Evolutionary conservation across 2,797 vertebrate genomes (phyloP).

Genomic region (Momotus momota): DNA sequence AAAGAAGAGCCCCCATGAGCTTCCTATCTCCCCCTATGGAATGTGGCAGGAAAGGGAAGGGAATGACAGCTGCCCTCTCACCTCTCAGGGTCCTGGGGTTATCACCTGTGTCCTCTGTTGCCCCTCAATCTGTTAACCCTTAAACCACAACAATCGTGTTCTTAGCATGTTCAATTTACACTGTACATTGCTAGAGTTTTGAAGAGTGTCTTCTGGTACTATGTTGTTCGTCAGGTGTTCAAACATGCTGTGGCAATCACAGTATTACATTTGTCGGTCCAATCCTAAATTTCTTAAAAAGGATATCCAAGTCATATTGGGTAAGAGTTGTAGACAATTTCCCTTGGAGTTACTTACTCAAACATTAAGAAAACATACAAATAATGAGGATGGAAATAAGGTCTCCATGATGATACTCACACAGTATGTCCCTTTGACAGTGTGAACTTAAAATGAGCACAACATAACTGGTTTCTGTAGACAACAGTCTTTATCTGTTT

Average conservation of each 20-base stretch:
- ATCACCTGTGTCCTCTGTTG: too few relatives aligned
- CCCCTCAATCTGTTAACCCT: too few relatives aligned
- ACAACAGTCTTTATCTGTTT: neutral
- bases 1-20: too few relatives aligned
- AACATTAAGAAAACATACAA: neutral
- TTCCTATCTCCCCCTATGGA: too few relatives aligned
- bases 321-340: neutral
- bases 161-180: neutral
- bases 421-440: neutral
- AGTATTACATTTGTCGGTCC: neutral
- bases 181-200: neutral
- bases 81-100: too few relatives aligned
- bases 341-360: neutral
- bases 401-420: neutral
- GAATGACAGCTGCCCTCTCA: too few relatives aligned
- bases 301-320: neutral
- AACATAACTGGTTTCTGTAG: neutral
- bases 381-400: neutral
- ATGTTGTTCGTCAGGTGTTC: neutral
- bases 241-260: neutral
- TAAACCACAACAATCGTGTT: too few relatives aligned
- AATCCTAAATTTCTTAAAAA: neutral
- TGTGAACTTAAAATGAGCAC: constrained; percentile 13
- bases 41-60: too few relatives aligned
- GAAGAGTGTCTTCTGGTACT: neutral